Evolutionary conservation across 2,888 invertebrate genomes (phyloP), one percentile per base, ranked within the genome.

Genomic region (Cheilosia vulpina): DNA sequence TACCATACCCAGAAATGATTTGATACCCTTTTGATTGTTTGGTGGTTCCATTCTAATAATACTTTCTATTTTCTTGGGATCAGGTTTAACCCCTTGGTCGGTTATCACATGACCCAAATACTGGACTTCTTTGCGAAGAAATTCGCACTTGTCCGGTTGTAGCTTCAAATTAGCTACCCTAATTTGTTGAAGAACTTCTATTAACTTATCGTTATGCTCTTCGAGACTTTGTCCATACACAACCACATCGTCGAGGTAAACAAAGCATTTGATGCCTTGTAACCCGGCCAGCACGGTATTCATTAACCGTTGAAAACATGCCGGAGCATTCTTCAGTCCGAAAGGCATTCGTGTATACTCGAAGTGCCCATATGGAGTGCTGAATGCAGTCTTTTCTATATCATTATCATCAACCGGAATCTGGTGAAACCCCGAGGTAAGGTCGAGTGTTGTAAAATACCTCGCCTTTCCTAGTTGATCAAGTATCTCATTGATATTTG

Each of bases 51-150:
- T 55, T 24, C 27, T 62, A 62, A 62, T 41, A 43, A 62, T 47
- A 15, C 38, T 50, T 24, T 71, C 50, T 71, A 60, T 60, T 19
- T 60, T 50, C 2, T 21, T 50, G 5, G 50, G 50, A 34, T 45
- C 69, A 34, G 47, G 58, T 21, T 58, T 69, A 11, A 69, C 58
- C 15, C 88, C 88, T 4, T 71, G 27, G 11, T 58, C 38, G 6
- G 89, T 88, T 17, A 91, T 87, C 9, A 88, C 65, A 62, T 87
- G 88, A 3, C 89, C 88, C 9, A 89, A 58, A 63, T 75, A 88
- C 13, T 84, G 69, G 2, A 88, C 27, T 60, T 62, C 52, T 17
- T 60, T 60, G 13, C 60, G 41, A 50, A 50, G 52, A 9, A 52
- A 60, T 7, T 27, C 27, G 7, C 27, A 27, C 27, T 27, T 27